Evolutionary conservation across 2,113 vertebrate genomes (phyloP), one percentile per base, ranked within the genome.

Genomic region (Notiomystis cincta): DNA sequence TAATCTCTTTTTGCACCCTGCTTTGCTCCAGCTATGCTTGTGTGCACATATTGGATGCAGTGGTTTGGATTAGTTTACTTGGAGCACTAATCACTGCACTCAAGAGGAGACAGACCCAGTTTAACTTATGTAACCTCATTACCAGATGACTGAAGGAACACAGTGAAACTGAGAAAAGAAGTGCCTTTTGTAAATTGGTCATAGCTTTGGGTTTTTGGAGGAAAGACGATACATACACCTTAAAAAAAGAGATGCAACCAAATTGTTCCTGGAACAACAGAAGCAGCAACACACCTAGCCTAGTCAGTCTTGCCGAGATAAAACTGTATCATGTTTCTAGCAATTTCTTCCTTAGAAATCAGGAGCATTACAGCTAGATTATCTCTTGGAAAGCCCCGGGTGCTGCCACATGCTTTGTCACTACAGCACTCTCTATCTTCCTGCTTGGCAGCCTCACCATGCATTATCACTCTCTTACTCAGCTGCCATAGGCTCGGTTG

Each of bases 381-480:
- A 58, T 85, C 62, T 70, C 75, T 37, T 20, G 20, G 24, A 67
- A 86, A 94, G 73, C 30, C 54, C 67, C 3, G 9, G 76, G 71
- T 35, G 71, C 44, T 82, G 79, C 87, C 78, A 91, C 90, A 70
- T 47, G 87, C 93, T 90, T 94, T 93, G 88, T 84, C 72, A 51
- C 60, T 86, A 35, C 1, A 54, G 51, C 51, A 65, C 18, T 54
- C 67, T 45, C 22, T 78, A 90, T 64, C 90, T 83, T 78, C 61
- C 58, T 81, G 67, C 90, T 89, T 93, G 92, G 93, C 92, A 96
- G 93, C n/a, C 48, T 80, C 72, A 45, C 56, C n/a, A 12, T 48
- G 47, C 90, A 89, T 81, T 88, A 87, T 93, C 87, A 64, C 44
- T 73, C 73, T n/a, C 37, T 28, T 31, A 47, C 70, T 92, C 71